Conservation (phyloP, 1,140 invertebrate genomes). For the Formica selysi region DNA sequence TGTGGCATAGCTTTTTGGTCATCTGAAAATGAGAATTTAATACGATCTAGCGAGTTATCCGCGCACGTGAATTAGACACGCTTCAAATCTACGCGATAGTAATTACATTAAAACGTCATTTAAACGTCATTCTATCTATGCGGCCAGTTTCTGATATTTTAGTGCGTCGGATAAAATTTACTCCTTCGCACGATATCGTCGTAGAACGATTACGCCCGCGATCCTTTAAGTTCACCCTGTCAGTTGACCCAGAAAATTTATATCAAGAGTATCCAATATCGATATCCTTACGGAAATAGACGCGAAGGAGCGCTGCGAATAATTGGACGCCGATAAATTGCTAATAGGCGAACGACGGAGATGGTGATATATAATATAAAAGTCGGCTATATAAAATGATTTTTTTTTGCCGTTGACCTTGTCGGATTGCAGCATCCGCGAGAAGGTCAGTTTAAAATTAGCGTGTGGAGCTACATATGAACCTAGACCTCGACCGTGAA, state of each 20-base stretch:
- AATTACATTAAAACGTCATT: constrained; percentile 41
- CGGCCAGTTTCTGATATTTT: neutral
- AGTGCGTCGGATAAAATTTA: neutral
- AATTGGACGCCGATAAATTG: constrained; percentile 53
- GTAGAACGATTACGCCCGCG: neutral
- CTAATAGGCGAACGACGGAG: constrained; percentile 15
- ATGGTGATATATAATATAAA: constrained; percentile 2
- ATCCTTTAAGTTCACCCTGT: constrained; percentile 32
- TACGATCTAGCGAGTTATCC: neutral
- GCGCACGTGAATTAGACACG: constrained; percentile 23
- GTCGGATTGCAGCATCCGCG: constrained; percentile 40
- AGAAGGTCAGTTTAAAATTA: constrained; percentile 53
- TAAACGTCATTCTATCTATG: neutral
- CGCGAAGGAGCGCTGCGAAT: constrained; percentile 34
- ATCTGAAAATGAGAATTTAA: constrained; percentile 44
- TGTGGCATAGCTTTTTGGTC: neutral
- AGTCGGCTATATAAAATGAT: constrained; percentile 1
- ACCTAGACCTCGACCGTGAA: constrained; percentile 27
- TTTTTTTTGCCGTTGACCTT: constrained; percentile 36
- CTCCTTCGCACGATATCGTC: neutral
- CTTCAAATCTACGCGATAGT: constrained; percentile 1
- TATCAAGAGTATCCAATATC: constrained; percentile 36
- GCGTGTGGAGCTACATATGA: neutral
- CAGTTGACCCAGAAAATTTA: constrained; percentile 50
- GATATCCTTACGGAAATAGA: constrained; percentile 54